A percentile compares a stretch with the other conserved stretches of the same genome.
Evolutionary conservation across 1,140 invertebrate species (phyloP).

Genomic region (Hylaeus volcanicus): DNA sequence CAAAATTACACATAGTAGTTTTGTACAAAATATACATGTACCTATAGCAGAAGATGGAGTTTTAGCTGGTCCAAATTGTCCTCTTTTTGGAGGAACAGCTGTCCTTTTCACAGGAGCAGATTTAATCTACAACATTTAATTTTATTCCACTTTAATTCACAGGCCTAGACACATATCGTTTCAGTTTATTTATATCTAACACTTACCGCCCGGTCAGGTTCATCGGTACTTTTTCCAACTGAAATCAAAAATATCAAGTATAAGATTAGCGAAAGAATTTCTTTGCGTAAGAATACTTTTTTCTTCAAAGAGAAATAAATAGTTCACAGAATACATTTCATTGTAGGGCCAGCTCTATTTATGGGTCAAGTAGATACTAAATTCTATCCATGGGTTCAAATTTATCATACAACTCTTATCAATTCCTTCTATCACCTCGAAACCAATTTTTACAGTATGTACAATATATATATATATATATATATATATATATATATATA

Average conservation of each 20-base stretch:
- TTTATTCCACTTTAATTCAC: slow-evolving; percentile 3
- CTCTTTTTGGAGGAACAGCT: slow-evolving; percentile 68
- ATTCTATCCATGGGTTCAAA: too few species aligned
- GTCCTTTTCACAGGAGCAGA: slow-evolving; percentile 75
- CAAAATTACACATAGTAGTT: neutral
- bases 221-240: slow-evolving; percentile 75
- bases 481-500: too few species aligned
- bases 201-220: slow-evolving; percentile 76
- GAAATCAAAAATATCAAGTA: slow-evolving; percentile 52
- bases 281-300: neutral
- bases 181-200: neutral
- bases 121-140: slow-evolving; percentile 68
- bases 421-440: too few species aligned
- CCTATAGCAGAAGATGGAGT: slow-evolving; percentile 67
- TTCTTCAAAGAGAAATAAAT: neutral
- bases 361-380: too few species aligned
- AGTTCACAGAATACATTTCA: neutral
- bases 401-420: too few species aligned
- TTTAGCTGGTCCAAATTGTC: slow-evolving; percentile 76
- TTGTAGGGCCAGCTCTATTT: neutral
- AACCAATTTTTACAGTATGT: too few species aligned
- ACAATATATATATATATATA: too few species aligned
- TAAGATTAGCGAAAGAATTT: neutral
- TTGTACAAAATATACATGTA: slow-evolving; percentile 49
- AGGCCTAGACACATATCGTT: neutral